Conservation (phyloP, 2,888 invertebrate species). For the Andrena camellia region DNA sequence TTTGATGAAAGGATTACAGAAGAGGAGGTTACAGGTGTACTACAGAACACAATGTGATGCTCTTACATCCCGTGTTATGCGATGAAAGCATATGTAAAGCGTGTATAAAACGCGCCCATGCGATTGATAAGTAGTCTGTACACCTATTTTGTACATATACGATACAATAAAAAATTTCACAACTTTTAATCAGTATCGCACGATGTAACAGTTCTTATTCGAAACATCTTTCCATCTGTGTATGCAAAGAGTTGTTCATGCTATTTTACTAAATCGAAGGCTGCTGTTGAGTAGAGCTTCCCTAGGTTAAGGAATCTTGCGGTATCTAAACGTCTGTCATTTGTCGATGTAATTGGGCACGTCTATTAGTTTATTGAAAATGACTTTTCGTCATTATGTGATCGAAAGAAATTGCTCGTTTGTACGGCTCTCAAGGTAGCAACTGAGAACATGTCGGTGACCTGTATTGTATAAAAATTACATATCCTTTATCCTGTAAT, state of each 20-base stretch:
- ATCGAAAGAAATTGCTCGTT: slow-evolving; percentile 47
- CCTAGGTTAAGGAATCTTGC: slow-evolving; percentile 15
- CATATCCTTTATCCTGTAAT: slow-evolving; percentile 3
- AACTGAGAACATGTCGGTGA: slow-evolving; percentile 27
- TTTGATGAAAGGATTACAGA: slow-evolving; percentile 76
- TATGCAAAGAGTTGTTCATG: neutral
- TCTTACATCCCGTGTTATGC: slow-evolving; percentile 69
- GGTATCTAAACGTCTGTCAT: slow-evolving; percentile 33
- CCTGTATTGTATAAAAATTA: slow-evolving; percentile 21
- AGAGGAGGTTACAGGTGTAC: slow-evolving; percentile 74
- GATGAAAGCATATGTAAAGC: slow-evolving; percentile 62
- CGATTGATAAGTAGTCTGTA: slow-evolving; percentile 83
- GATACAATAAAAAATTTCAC: slow-evolving; percentile 85
- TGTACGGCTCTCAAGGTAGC: slow-evolving; percentile 13
- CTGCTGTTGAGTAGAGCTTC: neutral
- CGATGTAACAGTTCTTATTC: slow-evolving; percentile 67
- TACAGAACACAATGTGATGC: slow-evolving; percentile 68
- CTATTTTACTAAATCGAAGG: neutral
- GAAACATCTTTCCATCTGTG: slow-evolving; percentile 27
- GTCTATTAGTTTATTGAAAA: slow-evolving; percentile 34
- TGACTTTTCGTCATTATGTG: slow-evolving; percentile 45
- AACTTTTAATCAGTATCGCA: slow-evolving; percentile 74
- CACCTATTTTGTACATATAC: slow-evolving; percentile 85
- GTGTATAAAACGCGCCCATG: slow-evolving; percentile 71
- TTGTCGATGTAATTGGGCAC: slow-evolving; percentile 32